Conservation (phyloP, 2,113 vertebrate species). For the Psephotus haematonotus region DNA sequence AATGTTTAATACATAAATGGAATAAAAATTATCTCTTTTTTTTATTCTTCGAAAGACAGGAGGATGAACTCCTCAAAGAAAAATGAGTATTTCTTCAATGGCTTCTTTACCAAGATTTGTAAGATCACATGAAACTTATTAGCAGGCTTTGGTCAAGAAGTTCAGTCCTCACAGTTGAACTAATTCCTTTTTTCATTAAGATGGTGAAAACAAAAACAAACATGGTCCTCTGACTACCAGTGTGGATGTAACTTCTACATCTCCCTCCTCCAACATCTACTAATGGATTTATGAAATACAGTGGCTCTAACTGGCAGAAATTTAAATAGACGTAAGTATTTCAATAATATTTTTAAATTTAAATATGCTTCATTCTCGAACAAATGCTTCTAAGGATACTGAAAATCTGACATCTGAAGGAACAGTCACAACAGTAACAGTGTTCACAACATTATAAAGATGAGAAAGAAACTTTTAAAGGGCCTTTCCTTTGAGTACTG, state of each 20-base stretch:
- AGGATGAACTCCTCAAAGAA: neutral
- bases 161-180: neutral
- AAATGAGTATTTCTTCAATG: neutral
- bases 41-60: neutral
- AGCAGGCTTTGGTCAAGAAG: neutral
- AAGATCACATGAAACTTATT: neutral
- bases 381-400: neutral
- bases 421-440: neutral
- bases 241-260: neutral
- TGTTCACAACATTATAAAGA: neutral
- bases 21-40: neutral
- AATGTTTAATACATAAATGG: slow-evolving; percentile 15
- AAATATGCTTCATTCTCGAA: neutral
- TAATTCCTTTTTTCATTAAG: neutral
- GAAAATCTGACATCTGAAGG: neutral
- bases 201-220: neutral
- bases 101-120: neutral
- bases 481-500: neutral
- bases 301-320: neutral
- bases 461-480: neutral
- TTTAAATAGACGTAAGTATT: neutral
- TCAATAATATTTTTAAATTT: neutral
- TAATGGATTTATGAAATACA: neutral
- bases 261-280: neutral
- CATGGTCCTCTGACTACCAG: neutral